A percentile compares a stretch with the other conserved stretches of the same genome.
Conservation (phyloP, 2,888 invertebrate genomes). For the Atethmia centrago region DNA sequence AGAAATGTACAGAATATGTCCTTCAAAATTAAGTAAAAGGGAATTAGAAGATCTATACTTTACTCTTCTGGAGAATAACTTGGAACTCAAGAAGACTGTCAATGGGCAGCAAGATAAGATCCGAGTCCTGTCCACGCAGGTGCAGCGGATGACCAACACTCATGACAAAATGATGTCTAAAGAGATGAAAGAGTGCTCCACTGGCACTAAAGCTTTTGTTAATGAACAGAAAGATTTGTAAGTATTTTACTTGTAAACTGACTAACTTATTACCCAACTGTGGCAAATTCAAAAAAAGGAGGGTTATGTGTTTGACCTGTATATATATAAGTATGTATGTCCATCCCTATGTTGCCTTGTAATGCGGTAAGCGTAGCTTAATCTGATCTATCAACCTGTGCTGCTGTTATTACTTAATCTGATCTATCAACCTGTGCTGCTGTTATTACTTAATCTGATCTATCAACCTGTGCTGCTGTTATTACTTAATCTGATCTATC, state of each 20-base stretch:
- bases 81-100: conserved; percentile 91
- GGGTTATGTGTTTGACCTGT: too few species aligned
- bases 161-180: conserved; percentile 70
- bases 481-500: too few species aligned
- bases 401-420: too few species aligned
- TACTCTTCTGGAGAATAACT: conserved; percentile 91
- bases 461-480: too few species aligned
- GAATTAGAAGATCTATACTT: conserved; percentile 93
- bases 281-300: too few species aligned
- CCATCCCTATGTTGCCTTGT: too few species aligned
- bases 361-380: too few species aligned
- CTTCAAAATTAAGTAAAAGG: conserved; percentile 90
- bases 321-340: too few species aligned
- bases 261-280: neutral
- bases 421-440: too few species aligned
- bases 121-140: conserved; percentile 76
- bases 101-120: conserved; percentile 91
- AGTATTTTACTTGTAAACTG: conserved; percentile 57
- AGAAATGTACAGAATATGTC: conserved; percentile 78
- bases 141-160: conserved; percentile 75
- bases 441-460: too few species aligned
- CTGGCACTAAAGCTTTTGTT: conserved; percentile 71
- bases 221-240: conserved; percentile 81
- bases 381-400: too few species aligned
- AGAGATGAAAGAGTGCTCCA: conserved; percentile 76